These are phyloP conservation scores for Motacilla tschutschensis DNA, from an alignment of 2,113 vertebrate genomes.

Conservation along the genomic window DNA sequence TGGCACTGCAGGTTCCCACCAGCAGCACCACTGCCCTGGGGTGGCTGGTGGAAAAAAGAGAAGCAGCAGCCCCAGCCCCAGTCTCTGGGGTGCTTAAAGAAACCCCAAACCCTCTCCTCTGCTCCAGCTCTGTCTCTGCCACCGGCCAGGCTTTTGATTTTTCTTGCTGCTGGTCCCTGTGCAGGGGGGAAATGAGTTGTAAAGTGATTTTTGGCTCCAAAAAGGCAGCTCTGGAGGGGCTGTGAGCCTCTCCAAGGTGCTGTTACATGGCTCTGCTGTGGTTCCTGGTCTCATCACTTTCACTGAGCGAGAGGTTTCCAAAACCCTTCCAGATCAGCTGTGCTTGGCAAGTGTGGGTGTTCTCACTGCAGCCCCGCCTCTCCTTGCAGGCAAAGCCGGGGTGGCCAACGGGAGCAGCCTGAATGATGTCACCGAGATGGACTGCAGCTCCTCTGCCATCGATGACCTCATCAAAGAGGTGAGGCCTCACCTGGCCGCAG, in stretches of 20 bases:
- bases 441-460: constrained; percentile 80
- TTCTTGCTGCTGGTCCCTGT: background rate
- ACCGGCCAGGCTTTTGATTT: background rate
- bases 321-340: fast-evolving
- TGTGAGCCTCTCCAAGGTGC: background rate
- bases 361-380: background rate
- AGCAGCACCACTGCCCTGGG: background rate
- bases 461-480: constrained; percentile 92
- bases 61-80: background rate
- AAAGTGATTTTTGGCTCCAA: background rate
- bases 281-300: background rate
- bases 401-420: constrained; percentile 34
- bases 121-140: background rate
- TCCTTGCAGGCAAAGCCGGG: constrained; percentile 76
- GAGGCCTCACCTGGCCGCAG: background rate
- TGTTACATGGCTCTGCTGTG: fast-evolving
- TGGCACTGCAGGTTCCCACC: constrained; percentile 18
- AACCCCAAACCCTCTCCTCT: background rate
- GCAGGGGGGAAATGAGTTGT: background rate
- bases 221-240: background rate
- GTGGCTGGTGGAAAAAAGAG: background rate
- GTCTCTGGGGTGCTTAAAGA: constrained; percentile 17
- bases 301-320: background rate
- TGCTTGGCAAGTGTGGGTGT: fast-evolving
- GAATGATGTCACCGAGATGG: constrained; percentile 79